Conservation (phyloP, 2,797 vertebrate species). For the Darevskia nairensis region DNA sequence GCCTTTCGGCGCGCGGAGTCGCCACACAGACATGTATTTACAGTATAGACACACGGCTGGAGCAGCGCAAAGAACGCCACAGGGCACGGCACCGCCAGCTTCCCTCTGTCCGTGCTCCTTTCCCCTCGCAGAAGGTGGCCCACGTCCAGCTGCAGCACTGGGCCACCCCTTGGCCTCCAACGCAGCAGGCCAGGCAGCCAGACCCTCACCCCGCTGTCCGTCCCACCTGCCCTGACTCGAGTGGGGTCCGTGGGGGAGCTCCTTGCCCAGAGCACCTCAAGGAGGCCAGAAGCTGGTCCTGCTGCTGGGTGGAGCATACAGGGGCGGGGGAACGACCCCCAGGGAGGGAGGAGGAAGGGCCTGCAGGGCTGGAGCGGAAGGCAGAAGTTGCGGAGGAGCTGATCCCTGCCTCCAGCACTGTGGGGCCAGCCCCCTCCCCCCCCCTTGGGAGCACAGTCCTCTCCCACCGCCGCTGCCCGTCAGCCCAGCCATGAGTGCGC, state of each 20-base stretch:
- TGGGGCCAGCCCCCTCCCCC: conserved; percentile 38
- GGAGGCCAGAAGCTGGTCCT: background rate
- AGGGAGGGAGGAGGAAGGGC: background rate
- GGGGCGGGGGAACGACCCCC: background rate
- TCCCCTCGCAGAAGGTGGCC: background rate
- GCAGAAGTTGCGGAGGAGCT: background rate
- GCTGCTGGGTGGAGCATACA: background rate
- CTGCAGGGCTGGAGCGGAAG: background rate
- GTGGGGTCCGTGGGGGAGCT: background rate
- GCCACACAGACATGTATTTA: conserved; percentile 54
- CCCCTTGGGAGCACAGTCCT: conserved; percentile 6
- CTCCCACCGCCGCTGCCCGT: conserved; percentile 23
- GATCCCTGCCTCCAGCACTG: conserved; percentile 14
- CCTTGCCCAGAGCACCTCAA: accelerated
- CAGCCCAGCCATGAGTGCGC: conserved; percentile 12
- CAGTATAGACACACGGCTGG: conserved; percentile 25
- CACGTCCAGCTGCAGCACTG: background rate
- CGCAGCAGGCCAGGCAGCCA: background rate
- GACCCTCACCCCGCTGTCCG: background rate
- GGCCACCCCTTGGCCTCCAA: background rate
- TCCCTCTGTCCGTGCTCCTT: background rate
- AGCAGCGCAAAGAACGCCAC: background rate
- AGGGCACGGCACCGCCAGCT: background rate
- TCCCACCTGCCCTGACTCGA: background rate
- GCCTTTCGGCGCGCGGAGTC: too few relatives aligned